Base-by-base conservation (phyloP, 2,113 vertebrate genomes). In the Pampusana beccarii region DNA sequence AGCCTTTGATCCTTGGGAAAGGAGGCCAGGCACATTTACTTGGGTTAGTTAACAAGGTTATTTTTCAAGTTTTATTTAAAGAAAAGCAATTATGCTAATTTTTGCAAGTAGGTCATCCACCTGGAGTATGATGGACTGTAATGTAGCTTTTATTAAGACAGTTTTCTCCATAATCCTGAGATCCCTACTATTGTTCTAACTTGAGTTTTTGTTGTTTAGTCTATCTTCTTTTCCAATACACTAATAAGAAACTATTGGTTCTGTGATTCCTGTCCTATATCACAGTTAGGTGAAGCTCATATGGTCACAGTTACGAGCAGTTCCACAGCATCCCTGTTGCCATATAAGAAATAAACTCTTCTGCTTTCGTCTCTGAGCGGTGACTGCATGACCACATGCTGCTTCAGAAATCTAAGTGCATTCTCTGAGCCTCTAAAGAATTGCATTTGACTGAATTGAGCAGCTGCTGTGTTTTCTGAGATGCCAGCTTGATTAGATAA, bases 381-480 rank as follows among this genome's bases (percentile, higher is more conserved):
- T 33, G 54, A 44, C 15, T 78, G 51, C 7, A 7, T 19, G 60
- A 79, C 40, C 50, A 50, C 36, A 54, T 16, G 31, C 42, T 83
- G 38, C 46, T 95, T 88, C 67, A 67, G 71, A 62, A 86, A 62
- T 46, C 58, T 71, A 69, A 72, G 16, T 62, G 42, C 34, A 64
- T 64, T 86, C 51, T 51, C 51, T 20, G 34, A 83, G 75, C 33
- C 67, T 74, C 67, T 60, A 3, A 91, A 88, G 65, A 79, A 40
- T 5, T 71, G 26, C 20, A 11, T 64, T 64, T 95, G 90, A 90
- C 51, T 86, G 90, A 94, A 86, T 29, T 64, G 86, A 81, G 28
- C 88, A 95, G 75, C 72, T 96, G 71, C 67, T 56, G 28, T 67
- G 48, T 96, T 94, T 88, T 80, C 60, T 78, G 51, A 96, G 56